Evolutionary conservation across 2,797 vertebrate genomes (phyloP).

Genomic region (Apodemus agrarius): DNA sequence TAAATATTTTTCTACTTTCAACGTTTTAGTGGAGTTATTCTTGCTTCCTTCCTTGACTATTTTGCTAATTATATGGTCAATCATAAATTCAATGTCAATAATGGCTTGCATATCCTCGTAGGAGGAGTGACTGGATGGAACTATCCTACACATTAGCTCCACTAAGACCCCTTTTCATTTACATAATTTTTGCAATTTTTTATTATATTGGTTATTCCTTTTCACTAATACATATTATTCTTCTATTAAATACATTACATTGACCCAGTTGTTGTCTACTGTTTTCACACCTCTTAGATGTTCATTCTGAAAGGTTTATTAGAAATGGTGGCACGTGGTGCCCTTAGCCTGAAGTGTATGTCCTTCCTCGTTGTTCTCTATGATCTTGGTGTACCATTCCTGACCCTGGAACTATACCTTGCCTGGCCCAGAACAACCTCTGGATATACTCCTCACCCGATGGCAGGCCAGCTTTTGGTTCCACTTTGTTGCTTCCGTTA

Average conservation of each 20-base stretch:
- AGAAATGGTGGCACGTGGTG: neutral
- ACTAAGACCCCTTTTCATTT: neutral
- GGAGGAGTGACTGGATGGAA: neutral
- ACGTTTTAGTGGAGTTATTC: neutral
- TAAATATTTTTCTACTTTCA: neutral
- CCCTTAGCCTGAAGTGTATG: neutral
- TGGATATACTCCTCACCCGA: neutral
- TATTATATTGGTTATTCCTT: conserved; percentile 16
- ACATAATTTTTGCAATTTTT: neutral
- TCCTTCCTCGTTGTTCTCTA: neutral
- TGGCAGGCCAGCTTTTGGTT: neutral
- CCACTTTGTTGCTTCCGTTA: neutral
- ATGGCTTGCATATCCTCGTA: neutral
- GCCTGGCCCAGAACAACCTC: neutral
- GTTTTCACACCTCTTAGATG: neutral
- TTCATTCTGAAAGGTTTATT: neutral
- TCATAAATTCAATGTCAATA: neutral
- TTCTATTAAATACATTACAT: neutral
- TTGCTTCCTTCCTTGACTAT: neutral
- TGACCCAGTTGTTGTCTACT: neutral
- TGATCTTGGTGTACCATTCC: too few species aligned
- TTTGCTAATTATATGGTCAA: neutral
- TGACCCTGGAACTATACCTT: neutral
- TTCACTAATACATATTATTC: neutral
- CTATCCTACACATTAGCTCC: neutral